Evolutionary conservation across 1,140 invertebrate species (phyloP).

Genomic region (Pemphigus obesinymphae): DNA sequence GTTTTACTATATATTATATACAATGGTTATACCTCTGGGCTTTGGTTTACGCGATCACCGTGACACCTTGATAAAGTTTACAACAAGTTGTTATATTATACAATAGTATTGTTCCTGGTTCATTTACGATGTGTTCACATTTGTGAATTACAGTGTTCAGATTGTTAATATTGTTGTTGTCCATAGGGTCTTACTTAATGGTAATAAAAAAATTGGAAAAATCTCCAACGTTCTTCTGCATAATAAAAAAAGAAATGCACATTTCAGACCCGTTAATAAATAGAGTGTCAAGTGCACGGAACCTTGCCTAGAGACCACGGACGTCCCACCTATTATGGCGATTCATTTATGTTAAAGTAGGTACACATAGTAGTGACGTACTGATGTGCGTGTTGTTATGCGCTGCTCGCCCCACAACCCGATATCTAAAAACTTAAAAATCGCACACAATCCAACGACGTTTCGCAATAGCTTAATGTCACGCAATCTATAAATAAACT

Average conservation of each 20-base stretch:
- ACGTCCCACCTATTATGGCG: not conserved
- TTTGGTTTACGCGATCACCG: no score
- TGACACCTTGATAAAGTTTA: no score
- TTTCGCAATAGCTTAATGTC: constrained; percentile 34
- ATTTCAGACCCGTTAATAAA: not conserved
- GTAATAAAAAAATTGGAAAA: no score
- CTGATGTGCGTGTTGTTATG: not conserved
- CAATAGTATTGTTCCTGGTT: no score
- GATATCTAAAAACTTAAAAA: not conserved
- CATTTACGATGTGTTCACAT: no score
- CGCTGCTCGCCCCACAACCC: not conserved
- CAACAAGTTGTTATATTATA: no score
- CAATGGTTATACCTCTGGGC: no score
- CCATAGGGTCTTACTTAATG: no score
- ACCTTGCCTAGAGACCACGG: not conserved
- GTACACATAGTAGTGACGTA: not conserved
- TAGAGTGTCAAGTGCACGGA: not conserved
- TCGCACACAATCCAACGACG: not conserved
- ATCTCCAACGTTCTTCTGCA: no score
- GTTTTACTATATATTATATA: no score
- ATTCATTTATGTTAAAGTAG: not conserved
- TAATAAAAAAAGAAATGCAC: not conserved
- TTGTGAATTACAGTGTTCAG: no score
- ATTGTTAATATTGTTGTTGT: no score
- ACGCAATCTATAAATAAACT: constrained; percentile 11